Conservation (phyloP, 2,113 vertebrate genomes). For the Siniperca knerii region DNA sequence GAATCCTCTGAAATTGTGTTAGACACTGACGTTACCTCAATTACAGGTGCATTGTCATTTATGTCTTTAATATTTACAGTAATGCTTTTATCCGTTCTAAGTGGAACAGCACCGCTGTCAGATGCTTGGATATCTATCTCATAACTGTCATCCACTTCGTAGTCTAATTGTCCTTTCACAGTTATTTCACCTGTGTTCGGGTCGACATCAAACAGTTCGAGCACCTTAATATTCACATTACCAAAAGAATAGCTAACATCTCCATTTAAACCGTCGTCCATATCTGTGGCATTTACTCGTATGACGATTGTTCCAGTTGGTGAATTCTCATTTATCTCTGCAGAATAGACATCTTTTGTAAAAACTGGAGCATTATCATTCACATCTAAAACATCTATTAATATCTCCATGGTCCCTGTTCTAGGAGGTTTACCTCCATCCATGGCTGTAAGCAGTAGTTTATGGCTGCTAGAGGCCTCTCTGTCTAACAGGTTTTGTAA, state of each 20-base stretch:
- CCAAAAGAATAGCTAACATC: conserved; percentile 70
- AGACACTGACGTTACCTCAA: conserved; percentile 76
- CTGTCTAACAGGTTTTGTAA: conserved; percentile 66
- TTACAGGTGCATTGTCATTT: conserved; percentile 85
- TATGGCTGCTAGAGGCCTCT: conserved; percentile 37
- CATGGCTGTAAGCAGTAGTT: conserved; percentile 61
- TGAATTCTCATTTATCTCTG: conserved; percentile 59
- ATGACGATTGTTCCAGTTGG: conserved; percentile 56
- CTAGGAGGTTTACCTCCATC: conserved; percentile 69
- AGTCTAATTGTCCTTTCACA: conserved; percentile 39
- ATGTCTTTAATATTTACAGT: conserved; percentile 79
- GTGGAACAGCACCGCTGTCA: conserved; percentile 44
- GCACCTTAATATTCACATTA: conserved; percentile 41
- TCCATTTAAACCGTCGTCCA: conserved; percentile 68
- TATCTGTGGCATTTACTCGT: conserved; percentile 71
- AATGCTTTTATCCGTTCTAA: conserved; percentile 60
- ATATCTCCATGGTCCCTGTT: conserved; percentile 50
- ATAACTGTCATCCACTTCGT: conserved; percentile 33
- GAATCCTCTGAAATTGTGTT: conserved; percentile 66
- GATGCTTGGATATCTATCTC: conserved; percentile 46
- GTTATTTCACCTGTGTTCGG: conserved; percentile 63
- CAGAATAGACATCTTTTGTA: conserved; percentile 51
- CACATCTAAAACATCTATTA: conserved; percentile 63
- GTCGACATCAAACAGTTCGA: conserved; percentile 64
- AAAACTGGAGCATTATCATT: conserved; percentile 75